phyloP scores from a whole-genome alignment of 2,797 vertebrate species.

The Acrocephalus scirpaceus region DNA sequence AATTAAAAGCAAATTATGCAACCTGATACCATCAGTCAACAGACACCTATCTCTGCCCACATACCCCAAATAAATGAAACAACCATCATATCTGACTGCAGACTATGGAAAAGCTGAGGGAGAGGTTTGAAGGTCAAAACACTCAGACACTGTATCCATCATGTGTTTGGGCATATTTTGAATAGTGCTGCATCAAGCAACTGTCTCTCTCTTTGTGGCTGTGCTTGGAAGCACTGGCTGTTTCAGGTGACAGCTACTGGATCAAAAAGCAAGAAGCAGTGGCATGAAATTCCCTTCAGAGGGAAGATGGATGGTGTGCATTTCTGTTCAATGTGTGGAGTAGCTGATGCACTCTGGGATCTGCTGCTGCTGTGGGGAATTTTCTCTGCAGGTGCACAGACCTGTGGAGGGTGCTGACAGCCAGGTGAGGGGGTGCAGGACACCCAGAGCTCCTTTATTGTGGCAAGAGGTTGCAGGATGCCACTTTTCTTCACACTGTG shows the following conservation, averaged over 20 bases:
- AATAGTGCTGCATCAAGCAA: constrained; percentile 9
- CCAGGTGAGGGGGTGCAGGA: background rate
- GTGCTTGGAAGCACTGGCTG: background rate
- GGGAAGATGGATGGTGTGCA: background rate
- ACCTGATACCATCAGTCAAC: constrained; percentile 41
- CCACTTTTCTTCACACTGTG: background rate
- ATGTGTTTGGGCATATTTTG: background rate
- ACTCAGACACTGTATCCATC: background rate
- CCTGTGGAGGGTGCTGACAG: background rate
- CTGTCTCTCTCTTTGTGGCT: background rate
- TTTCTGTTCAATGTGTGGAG: background rate
- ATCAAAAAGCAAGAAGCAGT: background rate
- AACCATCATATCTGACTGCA: background rate
- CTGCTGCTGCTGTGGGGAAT: background rate
- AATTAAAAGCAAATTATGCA: constrained; percentile 61
- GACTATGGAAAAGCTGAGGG: background rate
- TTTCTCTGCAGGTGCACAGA: background rate
- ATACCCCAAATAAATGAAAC: constrained; percentile 1
- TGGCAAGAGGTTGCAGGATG: background rate
- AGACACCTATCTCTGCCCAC: constrained; percentile 33
- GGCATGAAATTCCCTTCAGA: background rate
- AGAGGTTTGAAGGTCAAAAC: constrained; percentile 13
- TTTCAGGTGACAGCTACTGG: constrained; percentile 24
- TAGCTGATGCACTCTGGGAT: background rate
- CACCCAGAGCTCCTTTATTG: background rate